phyloP scores from a whole-genome alignment of 2,113 vertebrate species.

The Sus scrofa region T2T-Sscrofa CM000826.6:116443501-116444000 shows the following conservation, averaged over 20 bases:
- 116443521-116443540: neutral
- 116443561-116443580: neutral
- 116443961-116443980: neutral
- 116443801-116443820: neutral
- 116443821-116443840: neutral
- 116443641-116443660: neutral
- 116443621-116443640: neutral
- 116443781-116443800: neutral
- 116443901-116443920: neutral
- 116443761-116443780: neutral
- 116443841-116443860: neutral
- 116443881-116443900: neutral
- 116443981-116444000: too few species aligned
- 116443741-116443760: neutral
- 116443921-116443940: neutral
- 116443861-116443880: neutral
- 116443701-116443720: neutral
- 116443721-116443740: neutral
- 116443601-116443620: too few species aligned
- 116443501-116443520: neutral
- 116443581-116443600: neutral
- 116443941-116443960: neutral
- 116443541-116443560: neutral
- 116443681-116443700: neutral
- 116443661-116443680: neutral